Conservation (phyloP, 2,797 vertebrate genomes). For the Hemitrygon akajei region DNA sequence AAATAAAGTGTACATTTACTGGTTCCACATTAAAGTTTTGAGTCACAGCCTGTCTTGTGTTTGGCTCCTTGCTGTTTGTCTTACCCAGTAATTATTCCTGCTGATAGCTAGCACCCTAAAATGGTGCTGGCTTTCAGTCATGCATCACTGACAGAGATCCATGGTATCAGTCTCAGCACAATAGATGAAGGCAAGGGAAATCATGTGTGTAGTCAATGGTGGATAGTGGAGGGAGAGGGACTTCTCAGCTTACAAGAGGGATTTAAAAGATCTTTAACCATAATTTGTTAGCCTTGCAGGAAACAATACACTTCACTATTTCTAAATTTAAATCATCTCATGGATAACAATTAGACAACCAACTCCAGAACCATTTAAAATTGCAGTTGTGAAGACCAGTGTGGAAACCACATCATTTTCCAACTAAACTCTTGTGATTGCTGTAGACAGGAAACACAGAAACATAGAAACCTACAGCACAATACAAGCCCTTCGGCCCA, state of each 20-base stretch:
- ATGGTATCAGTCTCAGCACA: too few relatives aligned
- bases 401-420: background rate
- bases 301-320: background rate
- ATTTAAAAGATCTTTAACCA: background rate
- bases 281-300: background rate
- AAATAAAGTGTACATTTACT: background rate
- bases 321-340: background rate
- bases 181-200: too few relatives aligned
- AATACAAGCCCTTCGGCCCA: too few relatives aligned
- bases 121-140: too few relatives aligned
- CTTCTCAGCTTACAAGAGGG: background rate
- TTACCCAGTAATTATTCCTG: background rate
- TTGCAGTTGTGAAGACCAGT: background rate
- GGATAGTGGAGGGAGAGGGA: too few relatives aligned
- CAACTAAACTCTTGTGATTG: background rate
- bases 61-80: too few relatives aligned
- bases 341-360: too few relatives aligned
- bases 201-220: too few relatives aligned
- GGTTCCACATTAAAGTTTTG: background rate
- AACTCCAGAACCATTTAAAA: background rate
- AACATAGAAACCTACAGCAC: too few relatives aligned
- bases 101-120: background rate
- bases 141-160: too few relatives aligned
- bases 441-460: background rate
- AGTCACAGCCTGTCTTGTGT: background rate